Evolutionary conservation across 2,113 vertebrate genomes (phyloP).

Genomic region (Psammodynastes pulverulentus): DNA sequence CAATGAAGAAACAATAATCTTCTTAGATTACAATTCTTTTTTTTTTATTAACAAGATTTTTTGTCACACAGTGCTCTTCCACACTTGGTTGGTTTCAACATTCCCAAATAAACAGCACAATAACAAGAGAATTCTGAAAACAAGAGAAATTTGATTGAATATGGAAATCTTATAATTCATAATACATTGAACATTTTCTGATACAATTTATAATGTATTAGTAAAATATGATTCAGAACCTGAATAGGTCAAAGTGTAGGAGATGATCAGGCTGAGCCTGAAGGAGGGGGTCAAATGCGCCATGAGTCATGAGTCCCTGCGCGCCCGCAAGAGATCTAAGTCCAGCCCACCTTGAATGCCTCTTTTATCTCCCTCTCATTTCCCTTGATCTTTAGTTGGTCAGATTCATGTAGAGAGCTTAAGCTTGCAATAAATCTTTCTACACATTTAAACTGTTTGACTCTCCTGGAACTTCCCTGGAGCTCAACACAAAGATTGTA

Average conservation of each 20-base stretch:
- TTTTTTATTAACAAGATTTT: not conserved
- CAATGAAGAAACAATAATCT: not conserved
- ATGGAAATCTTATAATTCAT: not conserved
- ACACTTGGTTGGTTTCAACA: not conserved
- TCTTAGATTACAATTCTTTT: not conserved
- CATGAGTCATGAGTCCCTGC: not conserved
- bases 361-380: not conserved
- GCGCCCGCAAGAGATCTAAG: not conserved
- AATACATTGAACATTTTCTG: not conserved
- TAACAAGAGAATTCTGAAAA: not conserved
- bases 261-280: not conserved
- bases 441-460: not conserved
- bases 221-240: not conserved
- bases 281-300: not conserved
- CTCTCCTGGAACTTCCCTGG: not conserved
- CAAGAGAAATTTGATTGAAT: not conserved
- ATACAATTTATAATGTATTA: not conserved
- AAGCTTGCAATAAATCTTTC: not conserved
- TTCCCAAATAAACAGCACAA: not conserved
- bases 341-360: not conserved
- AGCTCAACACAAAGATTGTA: not conserved
- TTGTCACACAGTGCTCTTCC: not conserved
- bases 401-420: not conserved
- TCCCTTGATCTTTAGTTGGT: not conserved
- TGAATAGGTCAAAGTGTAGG: not conserved